These are phyloP conservation scores for Sylvilagus bachmani DNA, from an alignment of 2,113 vertebrate genomes.

Conservation along the genomic window DNA sequence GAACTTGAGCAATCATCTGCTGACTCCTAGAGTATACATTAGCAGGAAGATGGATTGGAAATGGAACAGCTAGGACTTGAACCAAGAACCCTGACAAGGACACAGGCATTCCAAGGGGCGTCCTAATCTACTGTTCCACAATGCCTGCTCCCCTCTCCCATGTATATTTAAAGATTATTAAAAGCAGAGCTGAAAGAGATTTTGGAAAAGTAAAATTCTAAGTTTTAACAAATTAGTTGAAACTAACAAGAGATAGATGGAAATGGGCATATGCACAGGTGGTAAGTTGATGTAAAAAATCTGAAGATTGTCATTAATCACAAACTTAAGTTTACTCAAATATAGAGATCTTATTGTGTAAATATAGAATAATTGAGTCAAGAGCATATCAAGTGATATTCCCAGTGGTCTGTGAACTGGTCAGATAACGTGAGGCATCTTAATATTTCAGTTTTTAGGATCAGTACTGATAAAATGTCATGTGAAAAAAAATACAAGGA, in stretches of 20 bases:
- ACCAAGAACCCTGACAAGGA: no score
- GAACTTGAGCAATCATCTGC: no score
- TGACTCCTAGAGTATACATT: no score
- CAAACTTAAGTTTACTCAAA: constrained; percentile 7
- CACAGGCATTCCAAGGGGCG: no score
- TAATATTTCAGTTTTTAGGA: not conserved
- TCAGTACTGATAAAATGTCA: not conserved
- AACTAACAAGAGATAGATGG: not conserved
- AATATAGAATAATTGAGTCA: not conserved
- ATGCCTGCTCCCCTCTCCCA: not conserved
- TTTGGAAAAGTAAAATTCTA: constrained; percentile 34
- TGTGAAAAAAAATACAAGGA: no score
- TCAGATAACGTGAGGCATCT: not conserved
- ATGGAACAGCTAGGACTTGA: no score
- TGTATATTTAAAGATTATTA: constrained; percentile 19
- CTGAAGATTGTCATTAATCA: constrained; percentile 43
- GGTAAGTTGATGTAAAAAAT: not conserved
- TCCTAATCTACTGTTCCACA: no score
- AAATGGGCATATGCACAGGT: not conserved
- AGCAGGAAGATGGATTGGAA: no score
- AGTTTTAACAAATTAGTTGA: constrained; percentile 1
- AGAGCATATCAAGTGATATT: not conserved
- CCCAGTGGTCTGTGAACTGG: not conserved
- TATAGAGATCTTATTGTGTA: not conserved
- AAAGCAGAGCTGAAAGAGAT: constrained; percentile 32